Conservation (phyloP, 2,113 vertebrate genomes). For the Chlamydotis undulata region DNA sequence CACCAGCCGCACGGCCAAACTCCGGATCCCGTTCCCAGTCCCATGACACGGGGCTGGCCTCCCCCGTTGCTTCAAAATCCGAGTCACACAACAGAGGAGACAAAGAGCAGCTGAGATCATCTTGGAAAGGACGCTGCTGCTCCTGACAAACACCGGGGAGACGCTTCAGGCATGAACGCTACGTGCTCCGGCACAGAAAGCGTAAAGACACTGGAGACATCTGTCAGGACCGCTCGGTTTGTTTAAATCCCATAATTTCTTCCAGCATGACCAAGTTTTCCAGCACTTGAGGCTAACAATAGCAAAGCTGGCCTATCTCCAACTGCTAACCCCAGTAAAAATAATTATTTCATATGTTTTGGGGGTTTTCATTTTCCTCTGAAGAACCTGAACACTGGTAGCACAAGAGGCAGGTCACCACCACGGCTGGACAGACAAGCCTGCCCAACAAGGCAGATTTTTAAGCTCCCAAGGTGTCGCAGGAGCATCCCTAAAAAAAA, state of each 20-base stretch:
- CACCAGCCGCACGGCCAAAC: accelerated
- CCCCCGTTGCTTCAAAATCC: background rate
- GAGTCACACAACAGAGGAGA: background rate
- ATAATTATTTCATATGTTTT: background rate
- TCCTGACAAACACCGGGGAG: background rate
- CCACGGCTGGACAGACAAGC: background rate
- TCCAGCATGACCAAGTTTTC: background rate
- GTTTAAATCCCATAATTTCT: background rate
- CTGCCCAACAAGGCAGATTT: background rate
- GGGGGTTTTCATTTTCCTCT: background rate
- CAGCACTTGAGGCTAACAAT: background rate
- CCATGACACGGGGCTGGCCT: background rate
- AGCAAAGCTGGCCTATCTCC: background rate
- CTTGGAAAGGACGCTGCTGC: background rate
- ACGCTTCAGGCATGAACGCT: background rate
- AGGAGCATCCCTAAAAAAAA: background rate
- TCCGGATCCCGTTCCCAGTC: background rate
- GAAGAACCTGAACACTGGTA: background rate
- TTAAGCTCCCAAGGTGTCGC: background rate
- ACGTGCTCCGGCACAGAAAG: background rate
- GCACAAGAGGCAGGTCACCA: background rate
- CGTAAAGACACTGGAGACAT: background rate
- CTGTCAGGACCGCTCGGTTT: background rate
- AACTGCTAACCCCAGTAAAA: background rate
- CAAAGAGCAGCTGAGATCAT: constrained; percentile 16